Percentiles rank a stretch among this genome's conserved stretches.
Evolutionary conservation across 2,113 vertebrate genomes (phyloP).

Genomic region (Melozone crissalis): DNA sequence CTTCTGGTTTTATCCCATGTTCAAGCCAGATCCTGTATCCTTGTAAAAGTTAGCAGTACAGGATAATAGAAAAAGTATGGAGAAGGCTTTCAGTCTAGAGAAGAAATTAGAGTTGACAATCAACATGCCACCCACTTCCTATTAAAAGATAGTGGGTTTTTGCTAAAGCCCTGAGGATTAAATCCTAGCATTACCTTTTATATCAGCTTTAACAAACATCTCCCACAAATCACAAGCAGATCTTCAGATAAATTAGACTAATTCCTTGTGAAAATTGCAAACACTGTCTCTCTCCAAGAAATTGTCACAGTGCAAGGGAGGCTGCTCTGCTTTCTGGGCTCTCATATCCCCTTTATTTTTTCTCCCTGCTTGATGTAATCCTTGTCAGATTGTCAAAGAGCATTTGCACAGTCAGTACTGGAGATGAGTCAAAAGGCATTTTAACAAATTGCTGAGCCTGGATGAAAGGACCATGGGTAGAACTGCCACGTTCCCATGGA

Average conservation of each 20-base stretch:
- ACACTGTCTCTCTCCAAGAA: slow-evolving; percentile 22
- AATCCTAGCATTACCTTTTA: slow-evolving; percentile 60
- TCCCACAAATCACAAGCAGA: slow-evolving; percentile 66
- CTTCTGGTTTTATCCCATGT: slow-evolving; percentile 11
- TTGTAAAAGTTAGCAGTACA: not conserved
- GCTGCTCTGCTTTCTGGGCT: not conserved
- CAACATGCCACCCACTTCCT: slow-evolving; percentile 65
- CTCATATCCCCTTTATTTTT: not conserved
- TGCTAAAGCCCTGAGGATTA: slow-evolving; percentile 62
- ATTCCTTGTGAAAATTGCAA: slow-evolving; percentile 41
- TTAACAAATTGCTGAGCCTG: not conserved
- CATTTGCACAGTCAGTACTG: not conserved
- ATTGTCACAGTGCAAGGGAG: not conserved
- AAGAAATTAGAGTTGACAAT: slow-evolving; percentile 71
- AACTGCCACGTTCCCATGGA: not conserved
- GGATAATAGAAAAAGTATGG: slow-evolving; percentile 67
- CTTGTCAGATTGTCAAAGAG: not conserved
- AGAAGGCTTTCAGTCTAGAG: slow-evolving; percentile 20
- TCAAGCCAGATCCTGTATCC: not conserved
- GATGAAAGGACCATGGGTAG: not conserved
- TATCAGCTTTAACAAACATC: slow-evolving; percentile 55
- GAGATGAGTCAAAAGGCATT: not conserved
- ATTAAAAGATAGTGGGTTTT: slow-evolving; percentile 65
- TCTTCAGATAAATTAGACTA: slow-evolving; percentile 48
- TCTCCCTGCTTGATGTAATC: not conserved